These are phyloP conservation scores for Drosophila tripunctata DNA, from an alignment of 2,888 invertebrate genomes.

Conservation along the genomic window DNA sequence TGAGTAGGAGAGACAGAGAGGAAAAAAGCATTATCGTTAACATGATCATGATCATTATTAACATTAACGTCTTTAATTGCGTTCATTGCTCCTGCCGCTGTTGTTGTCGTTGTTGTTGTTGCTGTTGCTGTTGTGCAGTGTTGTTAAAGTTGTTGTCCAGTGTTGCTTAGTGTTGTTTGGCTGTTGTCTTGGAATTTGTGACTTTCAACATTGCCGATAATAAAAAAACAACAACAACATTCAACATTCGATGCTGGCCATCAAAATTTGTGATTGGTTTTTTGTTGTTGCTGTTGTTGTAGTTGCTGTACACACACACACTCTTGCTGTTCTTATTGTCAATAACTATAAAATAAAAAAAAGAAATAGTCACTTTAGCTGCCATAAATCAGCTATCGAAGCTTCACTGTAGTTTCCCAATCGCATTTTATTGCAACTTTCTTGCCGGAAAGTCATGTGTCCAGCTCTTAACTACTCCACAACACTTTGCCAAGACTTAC, in stretches of 20 bases:
- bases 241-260: slow-evolving; percentile 52
- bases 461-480: no score
- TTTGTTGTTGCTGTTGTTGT: slow-evolving; percentile 18
- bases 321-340: slow-evolving; percentile 51
- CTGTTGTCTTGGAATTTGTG: slow-evolving; percentile 42
- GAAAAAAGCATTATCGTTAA: slow-evolving; percentile 9
- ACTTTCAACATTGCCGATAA: slow-evolving; percentile 55
- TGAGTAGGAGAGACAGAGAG: background rate
- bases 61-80: background rate
- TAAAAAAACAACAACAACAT: slow-evolving; percentile 35
- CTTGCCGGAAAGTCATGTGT: background rate
- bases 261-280: slow-evolving; percentile 75
- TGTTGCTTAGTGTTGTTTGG: slow-evolving; percentile 31
- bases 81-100: slow-evolving; percentile 35
- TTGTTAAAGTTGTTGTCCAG: slow-evolving; percentile 43
- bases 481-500: no score
- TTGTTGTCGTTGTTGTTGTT: slow-evolving; percentile 21
- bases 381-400: slow-evolving; percentile 1
- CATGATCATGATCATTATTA: slow-evolving; percentile 9
- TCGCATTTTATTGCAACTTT: background rate
- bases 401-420: background rate
- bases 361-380: slow-evolving; percentile 40
- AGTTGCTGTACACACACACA: slow-evolving; percentile 23
- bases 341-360: slow-evolving; percentile 50
- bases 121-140: slow-evolving; percentile 1